Evolutionary conservation across 2,888 invertebrate species (phyloP).

Genomic region (Sarcophaga subvicina): DNA sequence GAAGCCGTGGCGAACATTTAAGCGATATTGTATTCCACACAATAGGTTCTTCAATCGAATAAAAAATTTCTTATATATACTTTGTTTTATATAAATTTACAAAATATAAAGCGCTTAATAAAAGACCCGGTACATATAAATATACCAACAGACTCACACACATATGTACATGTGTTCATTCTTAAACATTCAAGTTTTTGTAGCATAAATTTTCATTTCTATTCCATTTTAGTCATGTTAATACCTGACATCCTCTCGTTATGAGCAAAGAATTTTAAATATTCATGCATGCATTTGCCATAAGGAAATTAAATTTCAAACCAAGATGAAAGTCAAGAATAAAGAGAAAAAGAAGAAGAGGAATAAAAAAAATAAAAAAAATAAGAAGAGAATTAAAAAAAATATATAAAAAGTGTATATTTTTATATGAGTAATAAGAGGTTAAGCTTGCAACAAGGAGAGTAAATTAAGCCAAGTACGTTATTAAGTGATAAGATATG

Average conservation of each 20-base stretch:
- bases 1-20: too few species aligned
- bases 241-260: slow-evolving; percentile 8
- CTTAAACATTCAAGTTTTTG: background rate
- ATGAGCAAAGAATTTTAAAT: slow-evolving; percentile 2
- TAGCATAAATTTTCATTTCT: background rate
- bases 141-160: background rate
- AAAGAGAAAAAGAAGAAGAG: too few species aligned
- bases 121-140: background rate
- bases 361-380: too few species aligned
- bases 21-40: too few species aligned
- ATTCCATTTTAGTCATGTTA: background rate
- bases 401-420: too few species aligned
- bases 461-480: background rate
- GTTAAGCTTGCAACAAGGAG: too few species aligned
- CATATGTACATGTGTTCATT: background rate
- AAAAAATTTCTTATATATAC: too few species aligned
- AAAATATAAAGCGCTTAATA: too few species aligned
- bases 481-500: background rate
- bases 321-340: background rate
- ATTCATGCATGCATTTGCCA: slow-evolving; percentile 12
- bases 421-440: too few species aligned
- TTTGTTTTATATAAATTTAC: too few species aligned
- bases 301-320: slow-evolving; percentile 37
- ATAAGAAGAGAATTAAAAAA: too few species aligned
- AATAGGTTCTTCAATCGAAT: too few species aligned